Conservation (phyloP, 2,888 invertebrate genomes). For the Rutpela maculata region DNA sequence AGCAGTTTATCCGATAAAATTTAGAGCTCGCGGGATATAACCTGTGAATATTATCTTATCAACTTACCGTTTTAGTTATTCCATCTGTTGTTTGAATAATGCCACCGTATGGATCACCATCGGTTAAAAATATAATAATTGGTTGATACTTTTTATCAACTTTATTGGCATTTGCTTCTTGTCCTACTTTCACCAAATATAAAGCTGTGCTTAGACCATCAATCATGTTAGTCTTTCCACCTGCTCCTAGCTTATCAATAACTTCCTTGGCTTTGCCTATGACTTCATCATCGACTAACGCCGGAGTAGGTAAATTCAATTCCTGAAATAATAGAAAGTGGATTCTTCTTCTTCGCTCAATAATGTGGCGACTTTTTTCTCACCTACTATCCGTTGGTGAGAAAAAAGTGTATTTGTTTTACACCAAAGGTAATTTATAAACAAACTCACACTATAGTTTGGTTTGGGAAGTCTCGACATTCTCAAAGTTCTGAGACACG, state of each 20-base stretch:
- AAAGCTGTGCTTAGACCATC: conserved; percentile 73
- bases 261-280: conserved; percentile 78
- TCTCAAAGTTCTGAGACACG: too few relatives aligned
- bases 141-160: conserved; percentile 73
- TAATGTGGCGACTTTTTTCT: too few relatives aligned
- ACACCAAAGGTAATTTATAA: too few relatives aligned
- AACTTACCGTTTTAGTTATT: conserved; percentile 65
- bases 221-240: conserved; percentile 81
- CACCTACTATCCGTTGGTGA: too few relatives aligned
- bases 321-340: conserved; percentile 18
- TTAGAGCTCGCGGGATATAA: too few relatives aligned
- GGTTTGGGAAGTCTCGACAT: too few relatives aligned
- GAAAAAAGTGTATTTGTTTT: too few relatives aligned
- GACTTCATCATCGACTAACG: conserved; percentile 76
- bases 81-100: conserved; percentile 73
- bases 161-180: conserved; percentile 44
- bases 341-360: too few relatives aligned
- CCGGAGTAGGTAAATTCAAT: conserved; percentile 35
- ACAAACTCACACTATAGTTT: too few relatives aligned
- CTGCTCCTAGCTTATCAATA: conserved; percentile 75
- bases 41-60: too few relatives aligned
- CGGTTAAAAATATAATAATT: conserved; percentile 79
- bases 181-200: conserved; percentile 58
- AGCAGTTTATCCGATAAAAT: too few relatives aligned
- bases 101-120: conserved; percentile 79